Evolutionary conservation across 2,797 vertebrate species (phyloP), one percentile per base, ranked within the genome.

Genomic region (Euphonia xanthogaster): DNA sequence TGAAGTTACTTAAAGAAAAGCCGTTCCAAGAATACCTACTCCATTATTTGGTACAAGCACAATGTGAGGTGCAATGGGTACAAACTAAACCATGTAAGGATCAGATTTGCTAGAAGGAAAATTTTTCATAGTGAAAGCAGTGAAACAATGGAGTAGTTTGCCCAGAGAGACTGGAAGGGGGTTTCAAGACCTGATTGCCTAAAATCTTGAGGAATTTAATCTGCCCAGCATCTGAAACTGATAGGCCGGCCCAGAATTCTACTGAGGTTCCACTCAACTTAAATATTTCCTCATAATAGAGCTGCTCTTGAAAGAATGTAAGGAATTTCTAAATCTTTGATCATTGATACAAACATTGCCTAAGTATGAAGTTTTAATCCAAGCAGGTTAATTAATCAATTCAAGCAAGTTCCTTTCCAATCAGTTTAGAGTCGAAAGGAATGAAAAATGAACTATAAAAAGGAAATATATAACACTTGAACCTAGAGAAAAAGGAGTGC

Each of bases 401-500:
- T 42, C 40, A 42, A 42, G 40, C 18, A 42, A 18, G 6, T 23
- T 87, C 40, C 14, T 60, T 91, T 47, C 31, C 51, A 84, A 48
- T 14, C 58, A 70, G 50, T 89, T 94, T 82, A 54, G 94, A 86
- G 39, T 77, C 57, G 40, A 19, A 91, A 39, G 2, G 9, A 81
- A 81, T 44, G 13, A 40, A 67, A 83, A 60, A 70, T 15, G 0
- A 71, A 20, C 12, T 31, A 14, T 55, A 1, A 47, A 95, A 92
- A 92, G 45, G 27, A 88, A 92, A 89, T 44, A 77, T 55, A 17
- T 50, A 55, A 71, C 44, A 37, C 18, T 42, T 42, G 40, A 42
- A 76, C 55, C 25, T 54, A 47, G 33, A 93, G 53, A 84, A 75
- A 96, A 71, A 84, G 25, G 45, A 96, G 48, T 92, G 33, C 20